These are phyloP conservation scores for Myotis findleyi DNA, from an alignment of 2,797 vertebrate genomes.

Conservation along the genomic window DNA sequence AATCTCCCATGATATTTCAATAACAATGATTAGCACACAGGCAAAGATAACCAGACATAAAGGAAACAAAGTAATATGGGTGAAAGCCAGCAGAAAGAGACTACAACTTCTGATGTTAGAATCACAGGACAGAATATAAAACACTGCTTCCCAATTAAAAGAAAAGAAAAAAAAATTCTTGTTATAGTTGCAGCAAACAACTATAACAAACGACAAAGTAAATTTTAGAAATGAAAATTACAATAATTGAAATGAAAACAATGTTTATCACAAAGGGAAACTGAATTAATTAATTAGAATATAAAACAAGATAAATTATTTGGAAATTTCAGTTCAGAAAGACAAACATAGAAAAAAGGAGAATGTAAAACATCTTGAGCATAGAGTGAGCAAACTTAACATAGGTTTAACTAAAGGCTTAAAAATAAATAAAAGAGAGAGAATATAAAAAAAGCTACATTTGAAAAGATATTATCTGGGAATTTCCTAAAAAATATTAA, in stretches of 20 bases:
- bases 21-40: neutral
- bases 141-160: neutral
- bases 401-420: neutral
- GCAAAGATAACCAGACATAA: conserved; percentile 50
- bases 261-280: neutral
- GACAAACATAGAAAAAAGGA: neutral
- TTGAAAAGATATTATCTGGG: conserved; percentile 9
- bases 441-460: neutral
- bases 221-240: conserved; percentile 30
- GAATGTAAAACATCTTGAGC: neutral
- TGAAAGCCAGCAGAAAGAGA: conserved; percentile 2
- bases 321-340: conserved; percentile 4
- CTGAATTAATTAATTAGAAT: conserved; percentile 29
- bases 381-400: neutral
- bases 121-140: neutral
- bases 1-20: neutral
- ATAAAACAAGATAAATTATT: conserved; percentile 24
- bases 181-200: neutral
- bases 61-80: neutral
- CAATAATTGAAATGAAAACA: conserved; percentile 26
- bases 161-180: neutral
- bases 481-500: neutral
- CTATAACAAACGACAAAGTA: neutral
- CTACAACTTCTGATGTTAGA: neutral
- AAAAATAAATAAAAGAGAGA: neutral